Evolutionary conservation across 2,888 invertebrate genomes (phyloP), one percentile per base, ranked within the genome.

Genomic region (Tholera decimalis): DNA sequence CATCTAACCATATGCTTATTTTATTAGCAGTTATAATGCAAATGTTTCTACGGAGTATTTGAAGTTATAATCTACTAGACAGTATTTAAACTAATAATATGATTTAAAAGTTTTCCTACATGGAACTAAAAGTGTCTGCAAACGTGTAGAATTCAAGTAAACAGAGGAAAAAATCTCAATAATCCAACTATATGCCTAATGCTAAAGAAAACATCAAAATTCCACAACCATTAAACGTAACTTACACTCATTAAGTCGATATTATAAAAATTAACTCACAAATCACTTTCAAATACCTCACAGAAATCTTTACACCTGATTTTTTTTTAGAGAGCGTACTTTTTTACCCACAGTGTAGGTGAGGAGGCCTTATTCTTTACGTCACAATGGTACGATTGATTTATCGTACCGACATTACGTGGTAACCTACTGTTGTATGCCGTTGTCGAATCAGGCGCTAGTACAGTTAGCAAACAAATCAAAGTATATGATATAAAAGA

Each of bases 381-480:
- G 85, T 82, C 88, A 92, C 89, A 92, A 92, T 91, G 82, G 88
- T 80, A 83, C 75, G 89, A 92, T 92, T 94, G 94, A 94, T 94
- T 92, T 93, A 94, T 93, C 88, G 89, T 88, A 87, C 90, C 90
- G 91, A 88, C 90, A 81, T 80, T 79, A 84, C 84, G 79, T 82
- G 80, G 78, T 85, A 83, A 83, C 87, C 86, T 86, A 84, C 87
- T 86, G 85, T 79, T 85, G 74, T 84, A 77, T 82, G 78, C 73
- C 83, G 78, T 78, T 83, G 84, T 78, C 76, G 80, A 81, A 85
- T 84, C 84, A 85, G 81, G 77, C 67, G 46, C 63, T 33, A 51
- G 90, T 88, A 91, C 63, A 57, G 91, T 83, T 64, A 85, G 86
- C 85, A 87, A 37, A 75, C 37, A 65, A 79, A 57, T n/a, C 28